Base-by-base conservation (phyloP, 2,113 vertebrate species). In the Microcebus jonahi region DNA sequence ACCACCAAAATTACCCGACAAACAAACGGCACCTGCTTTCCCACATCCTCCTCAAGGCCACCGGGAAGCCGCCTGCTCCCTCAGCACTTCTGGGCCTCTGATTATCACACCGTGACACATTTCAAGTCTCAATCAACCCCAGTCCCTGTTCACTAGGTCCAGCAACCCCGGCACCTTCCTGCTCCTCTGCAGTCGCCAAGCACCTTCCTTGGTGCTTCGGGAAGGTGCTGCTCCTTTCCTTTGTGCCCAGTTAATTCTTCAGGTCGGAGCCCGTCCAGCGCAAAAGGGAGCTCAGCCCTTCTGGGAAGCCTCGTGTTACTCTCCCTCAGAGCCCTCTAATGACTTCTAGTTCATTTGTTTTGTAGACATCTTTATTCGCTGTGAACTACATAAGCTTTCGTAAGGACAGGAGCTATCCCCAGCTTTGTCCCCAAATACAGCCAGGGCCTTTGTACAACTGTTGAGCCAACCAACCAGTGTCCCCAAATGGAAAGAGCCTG, bases 401-500 rank as follows among this genome's bases (percentile, higher is more conserved):
- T 8, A 13, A 48, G 29, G 7, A 36, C 39, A 3, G 27, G 36
- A 29, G 63, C 61, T 7, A 11, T 0, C 12, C 27, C 6, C 63
- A 50, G 15, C 15, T 17, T 59, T 23, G 0, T 0, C 25, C 5
- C 34, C 31, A 21, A 1, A 0, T 9, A 11, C 0, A n/a, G 31
- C 36, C 55, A 53, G 36, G 57, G 77, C 31, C 25, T 55, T 50
- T 8, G 3, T 11, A 27, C 15, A 15, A 25, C 15, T 9, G 36
- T 4, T 18, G 10, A 50, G 23, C 0, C 0, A 36, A 50, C 0
- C 4, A 12, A 14, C 31, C 6, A 20, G 2, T 0, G 29, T 45
- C 81, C 68, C 67, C 4, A 31, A 42, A 20, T 34, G 13, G 27
- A 29, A 81, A 25, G 55, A 63, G 42, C 39, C 27, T 2, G 23